Evolutionary conservation across 2,113 vertebrate genomes (phyloP).

Genomic region (Microcebus griseorufus): DNA sequence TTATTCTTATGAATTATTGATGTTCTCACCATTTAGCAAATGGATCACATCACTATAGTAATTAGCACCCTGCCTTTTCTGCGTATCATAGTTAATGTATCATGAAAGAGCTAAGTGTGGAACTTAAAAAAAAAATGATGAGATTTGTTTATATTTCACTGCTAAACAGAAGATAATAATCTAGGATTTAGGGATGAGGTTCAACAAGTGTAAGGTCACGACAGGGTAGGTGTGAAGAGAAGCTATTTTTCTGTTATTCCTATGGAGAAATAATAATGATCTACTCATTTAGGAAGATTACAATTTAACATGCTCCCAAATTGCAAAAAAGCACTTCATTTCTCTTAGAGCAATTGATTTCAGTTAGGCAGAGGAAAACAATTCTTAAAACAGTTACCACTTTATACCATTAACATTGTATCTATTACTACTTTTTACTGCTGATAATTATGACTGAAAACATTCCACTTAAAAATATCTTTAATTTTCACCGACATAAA

Average conservation of each 20-base stretch:
- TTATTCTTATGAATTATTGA: slow-evolving; percentile 87
- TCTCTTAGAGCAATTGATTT: not conserved
- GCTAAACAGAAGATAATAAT: slow-evolving; percentile 43
- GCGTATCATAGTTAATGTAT: slow-evolving; percentile 83
- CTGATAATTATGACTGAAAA: not conserved
- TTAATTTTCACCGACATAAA: not conserved
- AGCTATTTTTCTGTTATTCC: not conserved
- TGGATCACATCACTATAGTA: slow-evolving; percentile 84
- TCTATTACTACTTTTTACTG: not conserved
- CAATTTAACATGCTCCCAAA: not conserved
- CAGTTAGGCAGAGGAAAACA: not conserved
- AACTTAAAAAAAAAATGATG: slow-evolving; percentile 65
- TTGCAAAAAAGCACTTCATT: not conserved
- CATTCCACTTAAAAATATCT: not conserved
- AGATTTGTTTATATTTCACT: slow-evolving; percentile 72
- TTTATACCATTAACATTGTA: not conserved
- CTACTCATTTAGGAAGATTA: not conserved
- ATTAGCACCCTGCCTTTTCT: slow-evolving; percentile 86
- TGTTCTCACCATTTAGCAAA: slow-evolving; percentile 85
- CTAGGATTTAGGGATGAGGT: not conserved
- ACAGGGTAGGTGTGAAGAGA: accelerated
- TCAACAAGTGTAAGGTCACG: slow-evolving; percentile 43
- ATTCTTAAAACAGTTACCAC: not conserved
- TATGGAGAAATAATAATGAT: not conserved
- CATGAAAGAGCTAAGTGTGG: slow-evolving; percentile 69